phyloP scores from a whole-genome alignment of 2,888 invertebrate species.

The Trachelus stipa region DNA sequence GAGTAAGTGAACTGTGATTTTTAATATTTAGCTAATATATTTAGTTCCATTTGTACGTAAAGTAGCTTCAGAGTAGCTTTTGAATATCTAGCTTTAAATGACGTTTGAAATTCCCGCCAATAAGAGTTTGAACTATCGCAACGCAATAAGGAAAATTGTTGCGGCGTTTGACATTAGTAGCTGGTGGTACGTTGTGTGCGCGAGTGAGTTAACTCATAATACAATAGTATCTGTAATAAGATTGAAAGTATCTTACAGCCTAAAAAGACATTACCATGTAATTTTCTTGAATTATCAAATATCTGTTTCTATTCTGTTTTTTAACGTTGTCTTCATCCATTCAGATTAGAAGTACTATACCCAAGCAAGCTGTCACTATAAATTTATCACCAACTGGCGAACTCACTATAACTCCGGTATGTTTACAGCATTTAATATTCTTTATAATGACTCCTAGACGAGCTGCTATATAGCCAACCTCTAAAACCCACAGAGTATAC shows the following conservation, averaged over 20 bases:
- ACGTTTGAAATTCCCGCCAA: not conserved
- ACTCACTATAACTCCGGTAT: constrained; percentile 54
- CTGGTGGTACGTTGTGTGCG: not conserved
- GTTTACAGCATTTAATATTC: constrained; percentile 12
- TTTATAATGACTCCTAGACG: not conserved
- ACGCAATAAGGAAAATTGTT: not conserved
- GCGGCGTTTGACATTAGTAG: not conserved
- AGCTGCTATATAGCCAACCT: not conserved
- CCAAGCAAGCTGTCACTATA: constrained; percentile 46
- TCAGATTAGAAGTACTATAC: constrained; percentile 34
- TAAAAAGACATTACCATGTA: not conserved
- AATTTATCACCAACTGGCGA: constrained; percentile 39
- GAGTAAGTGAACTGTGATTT: constrained; percentile 36
- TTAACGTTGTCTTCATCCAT: constrained; percentile 6
- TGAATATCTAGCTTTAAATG: not conserved
- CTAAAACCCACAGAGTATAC: not conserved
- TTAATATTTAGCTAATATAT: not conserved
- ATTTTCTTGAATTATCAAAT: not conserved
- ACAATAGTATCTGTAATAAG: not conserved
- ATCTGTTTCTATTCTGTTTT: not conserved
- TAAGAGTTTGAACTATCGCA: not conserved
- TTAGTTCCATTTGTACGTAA: not conserved
- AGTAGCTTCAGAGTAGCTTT: not conserved
- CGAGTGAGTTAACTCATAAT: not conserved
- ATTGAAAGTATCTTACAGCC: not conserved